A percentile compares a stretch with the other conserved stretches of the same genome.
These are phyloP conservation scores for Maniola jurtina DNA, from an alignment of 1,140 invertebrate species.

Conservation along the genomic window DNA sequence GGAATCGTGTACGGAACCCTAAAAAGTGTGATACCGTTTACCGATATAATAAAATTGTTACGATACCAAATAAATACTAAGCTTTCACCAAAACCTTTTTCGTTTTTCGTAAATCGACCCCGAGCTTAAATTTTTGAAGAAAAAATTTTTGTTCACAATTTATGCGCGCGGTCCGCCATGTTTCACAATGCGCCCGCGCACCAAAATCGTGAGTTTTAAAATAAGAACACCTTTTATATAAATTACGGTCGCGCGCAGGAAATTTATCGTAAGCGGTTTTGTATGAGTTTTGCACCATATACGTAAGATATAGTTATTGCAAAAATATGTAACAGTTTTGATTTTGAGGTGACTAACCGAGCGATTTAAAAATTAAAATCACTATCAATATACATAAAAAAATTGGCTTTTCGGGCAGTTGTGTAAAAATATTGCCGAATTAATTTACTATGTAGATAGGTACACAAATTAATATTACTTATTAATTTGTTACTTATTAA, in stretches of 20 bases:
- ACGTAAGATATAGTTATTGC: neutral
- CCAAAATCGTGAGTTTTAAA: slow-evolving; percentile 57
- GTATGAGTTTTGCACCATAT: slow-evolving; percentile 5
- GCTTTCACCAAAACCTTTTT: slow-evolving; percentile 54
- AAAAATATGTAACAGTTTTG: too few species aligned
- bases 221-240: slow-evolving; percentile 60
- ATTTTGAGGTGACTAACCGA: neutral
- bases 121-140: slow-evolving; percentile 48
- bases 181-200: slow-evolving; percentile 53
- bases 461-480: too few species aligned
- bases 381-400: too few species aligned
- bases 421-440: too few species aligned
- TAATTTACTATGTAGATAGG: too few species aligned
- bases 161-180: slow-evolving; percentile 56
- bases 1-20: too few species aligned
- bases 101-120: slow-evolving; percentile 55
- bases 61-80: slow-evolving; percentile 19
- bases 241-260: slow-evolving; percentile 49
- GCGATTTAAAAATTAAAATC: neutral
- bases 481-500: too few species aligned
- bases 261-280: slow-evolving; percentile 49
- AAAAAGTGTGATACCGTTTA: too few species aligned
- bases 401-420: too few species aligned
- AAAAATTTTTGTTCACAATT: slow-evolving; percentile 55
- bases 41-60: neutral